Evolutionary conservation across 2,797 vertebrate genomes (phyloP).

Genomic region (Lacerta viridis): DNA sequence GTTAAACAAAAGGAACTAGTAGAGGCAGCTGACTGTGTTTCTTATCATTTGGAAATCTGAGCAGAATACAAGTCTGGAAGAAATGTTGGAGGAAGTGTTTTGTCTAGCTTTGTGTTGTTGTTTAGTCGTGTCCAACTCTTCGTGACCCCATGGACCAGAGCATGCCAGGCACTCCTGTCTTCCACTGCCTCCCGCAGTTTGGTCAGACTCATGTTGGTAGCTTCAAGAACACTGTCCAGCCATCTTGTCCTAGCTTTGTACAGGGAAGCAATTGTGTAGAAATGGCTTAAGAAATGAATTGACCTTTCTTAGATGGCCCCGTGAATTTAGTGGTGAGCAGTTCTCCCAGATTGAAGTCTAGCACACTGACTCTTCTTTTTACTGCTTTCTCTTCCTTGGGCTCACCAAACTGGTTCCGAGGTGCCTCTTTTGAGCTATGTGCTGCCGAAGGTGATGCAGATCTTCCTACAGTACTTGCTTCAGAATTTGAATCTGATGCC

Average conservation of each 20-base stretch:
- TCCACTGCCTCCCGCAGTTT: no score
- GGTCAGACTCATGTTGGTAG: no score
- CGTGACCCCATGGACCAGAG: no score
- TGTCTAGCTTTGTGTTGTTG: not conserved
- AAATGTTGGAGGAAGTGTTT: not conserved
- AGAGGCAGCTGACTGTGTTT: not conserved
- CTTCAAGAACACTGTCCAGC: no score
- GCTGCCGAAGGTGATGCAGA: not conserved
- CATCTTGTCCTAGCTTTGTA: not conserved
- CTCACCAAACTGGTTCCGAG: not conserved
- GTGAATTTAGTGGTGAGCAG: not conserved
- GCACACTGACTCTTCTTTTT: not conserved
- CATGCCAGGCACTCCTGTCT: no score
- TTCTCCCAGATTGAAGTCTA: not conserved
- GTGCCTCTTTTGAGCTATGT: not conserved
- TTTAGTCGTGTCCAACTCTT: no score
- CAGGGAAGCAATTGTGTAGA: not conserved
- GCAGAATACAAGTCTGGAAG: not conserved
- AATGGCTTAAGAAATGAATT: no score
- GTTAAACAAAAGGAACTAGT: not conserved
- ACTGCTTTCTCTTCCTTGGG: not conserved
- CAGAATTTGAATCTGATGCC: constrained; percentile 2
- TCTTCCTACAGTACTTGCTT: not conserved
- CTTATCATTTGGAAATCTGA: no score
- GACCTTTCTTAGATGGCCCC: no score